phyloP scores from a whole-genome alignment of 2,888 invertebrate genomes.

The Synergus itoensis region DNA sequence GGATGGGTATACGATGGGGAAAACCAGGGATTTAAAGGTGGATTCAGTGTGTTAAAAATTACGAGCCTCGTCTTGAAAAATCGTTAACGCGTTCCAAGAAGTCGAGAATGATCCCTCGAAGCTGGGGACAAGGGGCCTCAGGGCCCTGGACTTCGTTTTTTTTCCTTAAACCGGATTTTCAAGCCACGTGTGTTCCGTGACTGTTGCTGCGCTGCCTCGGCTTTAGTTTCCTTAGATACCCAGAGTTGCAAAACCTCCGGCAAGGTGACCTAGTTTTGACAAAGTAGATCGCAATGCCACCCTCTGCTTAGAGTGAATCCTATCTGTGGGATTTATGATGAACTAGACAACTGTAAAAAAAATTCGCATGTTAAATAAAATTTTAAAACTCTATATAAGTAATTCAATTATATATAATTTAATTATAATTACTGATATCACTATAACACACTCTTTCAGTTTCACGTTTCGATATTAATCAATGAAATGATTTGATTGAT shows the following conservation, averaged over 20 bases:
- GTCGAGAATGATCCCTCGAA: constrained; percentile 53
- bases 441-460: too few relatives aligned
- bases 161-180: constrained; percentile 73
- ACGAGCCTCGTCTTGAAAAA: constrained; percentile 14
- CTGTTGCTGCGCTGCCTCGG: constrained; percentile 28
- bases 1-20: not conserved
- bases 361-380: too few relatives aligned
- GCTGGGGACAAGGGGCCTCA: constrained; percentile 38
- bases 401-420: too few relatives aligned
- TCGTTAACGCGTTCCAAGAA: constrained; percentile 63
- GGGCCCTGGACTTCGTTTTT: constrained; percentile 53
- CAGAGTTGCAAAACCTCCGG: constrained; percentile 66
- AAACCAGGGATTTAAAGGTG: not conserved
- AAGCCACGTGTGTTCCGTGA: constrained; percentile 50
- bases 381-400: too few relatives aligned
- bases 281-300: constrained; percentile 59
- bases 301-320: not conserved
- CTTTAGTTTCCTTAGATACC: constrained; percentile 56
- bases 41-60: not conserved
- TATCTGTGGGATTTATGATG: constrained; percentile 1
- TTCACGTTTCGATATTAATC: too few relatives aligned
- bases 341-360: not conserved
- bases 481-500: too few relatives aligned
- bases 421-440: too few relatives aligned
- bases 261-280: constrained; percentile 72